A percentile compares a stretch with the other conserved stretches of the same genome.
Evolutionary conservation across 2,113 vertebrate genomes (phyloP).

Genomic region (Fukomys damarensis): DNA sequence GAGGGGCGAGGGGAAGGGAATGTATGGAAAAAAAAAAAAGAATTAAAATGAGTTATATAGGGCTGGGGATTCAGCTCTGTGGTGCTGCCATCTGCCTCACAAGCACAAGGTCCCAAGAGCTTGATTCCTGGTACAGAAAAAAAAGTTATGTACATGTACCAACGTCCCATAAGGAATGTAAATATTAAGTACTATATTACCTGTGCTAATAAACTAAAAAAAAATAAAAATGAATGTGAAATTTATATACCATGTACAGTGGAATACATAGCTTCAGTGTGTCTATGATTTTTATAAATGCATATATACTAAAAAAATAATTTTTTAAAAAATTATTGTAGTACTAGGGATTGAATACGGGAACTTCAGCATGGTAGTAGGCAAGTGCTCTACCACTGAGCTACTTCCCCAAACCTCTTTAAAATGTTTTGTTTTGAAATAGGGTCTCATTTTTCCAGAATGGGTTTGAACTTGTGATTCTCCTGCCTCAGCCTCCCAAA

Average conservation of each 20-base stretch:
- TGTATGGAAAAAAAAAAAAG: not conserved
- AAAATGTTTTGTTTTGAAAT: not conserved
- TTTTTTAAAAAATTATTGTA: not conserved
- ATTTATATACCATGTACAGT: not conserved
- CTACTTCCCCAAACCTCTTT: not conserved
- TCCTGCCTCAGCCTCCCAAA: not conserved
- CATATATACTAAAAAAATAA: not conserved
- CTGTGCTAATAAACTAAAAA: not conserved
- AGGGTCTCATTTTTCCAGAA: not conserved
- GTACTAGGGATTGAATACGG: not conserved
- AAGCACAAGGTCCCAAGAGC: no score
- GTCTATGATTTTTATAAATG: not conserved
- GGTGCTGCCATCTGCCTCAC: no score
- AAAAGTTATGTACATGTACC: not conserved
- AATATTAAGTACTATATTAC: not conserved
- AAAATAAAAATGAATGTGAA: not conserved
- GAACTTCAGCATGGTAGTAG: not conserved
- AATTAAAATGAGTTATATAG: no score
- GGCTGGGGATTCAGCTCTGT: no score
- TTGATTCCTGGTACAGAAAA: no score
- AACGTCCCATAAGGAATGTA: not conserved
- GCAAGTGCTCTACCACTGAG: not conserved
- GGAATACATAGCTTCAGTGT: not conserved
- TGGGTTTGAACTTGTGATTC: not conserved
- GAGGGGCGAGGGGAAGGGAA: not conserved